phyloP scores from a whole-genome alignment of 2,888 invertebrate genomes.

The Theristus sp. region DNA sequence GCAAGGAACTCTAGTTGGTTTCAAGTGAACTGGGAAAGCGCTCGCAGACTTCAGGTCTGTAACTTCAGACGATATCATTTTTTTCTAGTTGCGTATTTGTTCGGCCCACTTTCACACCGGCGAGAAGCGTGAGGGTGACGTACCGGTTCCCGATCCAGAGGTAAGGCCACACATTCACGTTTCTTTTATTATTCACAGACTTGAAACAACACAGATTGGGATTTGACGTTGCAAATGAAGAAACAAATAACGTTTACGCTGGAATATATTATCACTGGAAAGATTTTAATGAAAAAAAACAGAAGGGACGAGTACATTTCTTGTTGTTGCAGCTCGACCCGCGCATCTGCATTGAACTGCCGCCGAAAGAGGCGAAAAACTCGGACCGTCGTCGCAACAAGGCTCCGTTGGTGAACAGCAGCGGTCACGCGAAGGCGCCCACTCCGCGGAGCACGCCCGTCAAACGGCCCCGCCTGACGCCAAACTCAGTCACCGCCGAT shows the following conservation, averaged over 20 bases:
- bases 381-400: conserved; percentile 15
- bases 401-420: background rate
- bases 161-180: too few relatives aligned
- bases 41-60: too few relatives aligned
- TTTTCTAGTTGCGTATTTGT: conserved; percentile 31
- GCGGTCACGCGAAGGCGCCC: background rate
- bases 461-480: background rate
- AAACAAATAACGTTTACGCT: too few relatives aligned
- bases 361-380: conserved; percentile 28
- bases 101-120: conserved; percentile 34
- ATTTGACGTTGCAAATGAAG: too few relatives aligned
- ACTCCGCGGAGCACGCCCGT: background rate
- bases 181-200: too few relatives aligned
- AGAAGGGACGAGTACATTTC: too few relatives aligned
- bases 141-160: conserved; percentile 32
- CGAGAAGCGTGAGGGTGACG: conserved; percentile 32
- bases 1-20: too few relatives aligned
- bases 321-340: conserved; percentile 28
- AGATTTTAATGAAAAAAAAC: too few relatives aligned
- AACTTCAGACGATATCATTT: too few relatives aligned
- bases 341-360: conserved; percentile 28
- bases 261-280: too few relatives aligned
- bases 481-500: background rate
- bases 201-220: too few relatives aligned
- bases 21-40: too few relatives aligned